Evolutionary conservation across 2,113 vertebrate species (phyloP).

Genomic region (Mungos mungo): DNA sequence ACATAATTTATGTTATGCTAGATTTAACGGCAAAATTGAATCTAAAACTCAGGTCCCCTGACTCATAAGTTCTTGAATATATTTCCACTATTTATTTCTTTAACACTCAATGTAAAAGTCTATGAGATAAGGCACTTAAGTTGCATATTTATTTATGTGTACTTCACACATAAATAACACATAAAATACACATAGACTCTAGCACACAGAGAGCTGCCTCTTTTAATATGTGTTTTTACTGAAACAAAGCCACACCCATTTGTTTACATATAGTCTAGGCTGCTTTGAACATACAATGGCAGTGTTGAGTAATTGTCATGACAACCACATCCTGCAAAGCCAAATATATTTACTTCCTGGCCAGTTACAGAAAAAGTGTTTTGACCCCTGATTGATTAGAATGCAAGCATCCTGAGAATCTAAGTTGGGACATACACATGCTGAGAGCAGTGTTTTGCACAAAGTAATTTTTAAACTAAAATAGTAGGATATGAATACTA

Average conservation of each 20-base stretch:
- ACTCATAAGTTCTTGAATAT: not conserved
- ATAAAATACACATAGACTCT: not conserved
- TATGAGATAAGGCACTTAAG: not conserved
- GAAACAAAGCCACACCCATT: not conserved
- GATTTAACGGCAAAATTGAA: not conserved
- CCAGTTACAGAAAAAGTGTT: not conserved
- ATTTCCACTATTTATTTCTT: slow-evolving; percentile 18
- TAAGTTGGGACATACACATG: not conserved
- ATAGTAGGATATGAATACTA: not conserved
- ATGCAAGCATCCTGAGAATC: not conserved
- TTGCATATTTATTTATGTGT: not conserved
- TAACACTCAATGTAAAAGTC: not conserved
- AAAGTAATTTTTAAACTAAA: slow-evolving; percentile 28
- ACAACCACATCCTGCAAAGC: not conserved
- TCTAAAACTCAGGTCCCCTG: not conserved
- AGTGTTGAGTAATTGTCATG: not conserved
- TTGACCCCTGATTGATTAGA: not conserved
- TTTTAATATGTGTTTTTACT: not conserved
- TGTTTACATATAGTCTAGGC: not conserved
- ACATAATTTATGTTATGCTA: not conserved
- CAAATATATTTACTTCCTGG: not conserved
- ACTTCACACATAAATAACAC: not conserved
- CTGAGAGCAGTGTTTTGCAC: not conserved
- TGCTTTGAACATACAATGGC: not conserved
- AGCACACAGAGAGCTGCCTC: not conserved